Conservation (phyloP, 2,888 invertebrate species). For the Flabesymbios commensalis region DNA sequence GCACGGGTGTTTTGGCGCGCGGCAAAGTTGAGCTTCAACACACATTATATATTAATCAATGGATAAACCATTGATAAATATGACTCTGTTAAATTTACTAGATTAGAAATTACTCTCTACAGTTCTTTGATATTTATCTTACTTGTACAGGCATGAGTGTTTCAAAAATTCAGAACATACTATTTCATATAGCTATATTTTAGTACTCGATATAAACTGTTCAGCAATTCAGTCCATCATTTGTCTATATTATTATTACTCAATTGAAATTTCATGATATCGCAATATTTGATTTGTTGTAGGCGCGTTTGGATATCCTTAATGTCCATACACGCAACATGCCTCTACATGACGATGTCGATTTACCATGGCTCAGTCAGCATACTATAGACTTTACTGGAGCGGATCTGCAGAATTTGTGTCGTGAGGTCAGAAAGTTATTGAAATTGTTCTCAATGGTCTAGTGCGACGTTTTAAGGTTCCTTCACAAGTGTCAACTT, state of each 20-base stretch:
- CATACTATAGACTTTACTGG: constrained; percentile 67
- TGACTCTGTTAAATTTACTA: too few species aligned
- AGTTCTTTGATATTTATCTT: too few species aligned
- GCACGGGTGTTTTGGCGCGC: too few species aligned
- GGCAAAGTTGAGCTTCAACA: too few species aligned
- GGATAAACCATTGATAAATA: too few species aligned
- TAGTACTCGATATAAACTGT: background rate
- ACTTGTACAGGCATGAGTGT: too few species aligned
- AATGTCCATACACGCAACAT: constrained; percentile 59
- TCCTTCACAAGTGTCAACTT: too few species aligned
- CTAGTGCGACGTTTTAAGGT: background rate
- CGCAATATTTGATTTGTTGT: background rate
- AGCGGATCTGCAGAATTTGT: constrained; percentile 70
- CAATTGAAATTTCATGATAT: background rate
- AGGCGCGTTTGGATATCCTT: constrained; percentile 60
- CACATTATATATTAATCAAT: too few species aligned
- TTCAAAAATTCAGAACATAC: too few species aligned
- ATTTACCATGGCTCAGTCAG: constrained; percentile 62
- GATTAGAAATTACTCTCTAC: too few species aligned
- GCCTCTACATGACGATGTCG: constrained; percentile 39
- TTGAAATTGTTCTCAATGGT: background rate
- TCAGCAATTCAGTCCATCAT: background rate
- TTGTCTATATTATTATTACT: background rate
- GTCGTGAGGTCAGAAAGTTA: constrained; percentile 64
- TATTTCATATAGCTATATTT: too few species aligned